A percentile compares a stretch with the other conserved stretches of the same genome.
Evolutionary conservation across 92 coral and sea anemone genomes (phyloP).

Genomic region (Plumapathes pennacea): DNA sequence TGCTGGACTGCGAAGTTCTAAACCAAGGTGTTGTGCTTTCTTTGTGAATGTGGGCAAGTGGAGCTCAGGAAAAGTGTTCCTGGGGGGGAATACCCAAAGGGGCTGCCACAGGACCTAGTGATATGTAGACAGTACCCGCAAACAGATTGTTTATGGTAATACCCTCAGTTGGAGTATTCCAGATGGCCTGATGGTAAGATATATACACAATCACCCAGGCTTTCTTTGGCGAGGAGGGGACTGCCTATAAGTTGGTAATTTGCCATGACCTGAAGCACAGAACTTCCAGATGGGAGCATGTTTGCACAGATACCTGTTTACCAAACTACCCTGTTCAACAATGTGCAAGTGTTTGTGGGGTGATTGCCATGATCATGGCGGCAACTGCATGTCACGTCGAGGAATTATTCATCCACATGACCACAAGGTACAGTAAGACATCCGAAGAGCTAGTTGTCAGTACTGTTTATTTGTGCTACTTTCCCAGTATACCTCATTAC

Average conservation of each 20-base stretch:
- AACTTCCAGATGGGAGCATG: constrained; percentile 1
- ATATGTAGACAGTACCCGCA: constrained; percentile 12
- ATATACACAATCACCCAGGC: constrained; percentile 10
- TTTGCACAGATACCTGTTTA: constrained; percentile 7
- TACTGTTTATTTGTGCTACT: no score
- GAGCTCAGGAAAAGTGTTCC: constrained; percentile 8
- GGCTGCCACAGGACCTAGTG: constrained; percentile 40
- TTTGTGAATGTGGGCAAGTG: constrained; percentile 19
- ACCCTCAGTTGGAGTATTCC: constrained; percentile 33
- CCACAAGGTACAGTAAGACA: no score
- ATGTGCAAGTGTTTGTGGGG: constrained; percentile 25
- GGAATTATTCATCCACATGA: constrained; percentile 2
- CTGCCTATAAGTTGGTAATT: background rate
- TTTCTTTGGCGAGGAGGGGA: background rate
- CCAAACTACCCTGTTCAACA: constrained; percentile 24
- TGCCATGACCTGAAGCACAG: constrained; percentile 3
- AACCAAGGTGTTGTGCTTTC: no score
- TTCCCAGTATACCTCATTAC: no score
- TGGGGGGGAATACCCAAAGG: constrained; percentile 16
- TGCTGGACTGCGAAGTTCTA: no score
- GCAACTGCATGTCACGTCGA: constrained; percentile 36
- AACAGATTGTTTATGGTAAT: constrained; percentile 30
- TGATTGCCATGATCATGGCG: constrained; percentile 30
- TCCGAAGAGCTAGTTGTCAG: no score
- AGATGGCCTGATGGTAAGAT: constrained; percentile 8